Base-by-base conservation (phyloP, 1,140 invertebrate species). In the Batillaria attramentaria region DNA sequence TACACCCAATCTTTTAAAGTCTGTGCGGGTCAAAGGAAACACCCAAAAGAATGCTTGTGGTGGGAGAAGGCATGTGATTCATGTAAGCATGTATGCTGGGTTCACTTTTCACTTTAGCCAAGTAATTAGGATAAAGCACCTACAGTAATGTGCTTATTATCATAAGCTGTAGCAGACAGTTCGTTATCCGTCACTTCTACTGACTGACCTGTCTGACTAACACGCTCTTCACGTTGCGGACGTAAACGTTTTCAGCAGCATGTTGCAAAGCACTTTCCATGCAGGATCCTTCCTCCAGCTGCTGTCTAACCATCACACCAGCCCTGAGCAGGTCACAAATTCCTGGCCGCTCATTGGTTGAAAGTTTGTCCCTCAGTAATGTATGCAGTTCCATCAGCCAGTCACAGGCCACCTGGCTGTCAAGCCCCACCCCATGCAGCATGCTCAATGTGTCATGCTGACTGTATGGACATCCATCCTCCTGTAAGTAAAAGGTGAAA, bases 201-300 rank as follows among this genome's bases (percentile, higher is more conserved):
- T n/a, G n/a, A 33, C 54, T 75, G 20, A 87, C 86, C 85, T 84
- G 72, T 81, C 83, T 85, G 1, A 79, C 62, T 1, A 62, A 33
- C 16, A 76, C 35, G 65, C 79, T 84, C 31, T 82, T 84, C 46
- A 83, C 77, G 41, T 93, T 92, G 87, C 93, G 94, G 31, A 95
- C 92, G 85, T 95, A 96, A 37, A 95, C 93, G 85, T 95, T 95
- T 1, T 92, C 87, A 82, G 94, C 94, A 57, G 93, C 92, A 41
- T 92, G 92, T 16, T 88, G 83, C 77, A 95, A 90, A 4, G 94
- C 93, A 57, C 91, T 89, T 6, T 84, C 81, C 35, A 92, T 83
- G 10, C 92, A 82, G 69, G 93, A 92, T 2, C 94, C 95, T 77
- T 94, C 90, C 2, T 92, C 88, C 54, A 94, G 83, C 87, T 94